These are phyloP conservation scores for Allobates femoralis DNA, from an alignment of 2,797 vertebrate genomes.

Conservation along the genomic window DNA sequence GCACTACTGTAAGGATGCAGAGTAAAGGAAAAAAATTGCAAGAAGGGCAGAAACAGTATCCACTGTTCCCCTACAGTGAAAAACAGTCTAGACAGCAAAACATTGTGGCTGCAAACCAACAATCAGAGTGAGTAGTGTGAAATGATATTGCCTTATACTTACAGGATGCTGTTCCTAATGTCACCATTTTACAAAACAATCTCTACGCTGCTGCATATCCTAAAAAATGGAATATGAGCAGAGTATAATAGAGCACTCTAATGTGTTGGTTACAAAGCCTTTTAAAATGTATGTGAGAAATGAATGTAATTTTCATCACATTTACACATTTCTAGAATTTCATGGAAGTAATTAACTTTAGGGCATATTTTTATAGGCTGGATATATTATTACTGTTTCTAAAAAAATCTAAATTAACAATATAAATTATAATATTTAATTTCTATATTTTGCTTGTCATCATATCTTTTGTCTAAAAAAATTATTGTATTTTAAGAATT, in stretches of 20 bases:
- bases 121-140: constrained; percentile 21
- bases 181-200: constrained; percentile 64
- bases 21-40: constrained; percentile 58
- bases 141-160: constrained; percentile 60
- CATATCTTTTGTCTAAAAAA: background rate
- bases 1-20: constrained; percentile 75
- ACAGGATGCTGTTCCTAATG: constrained; percentile 70
- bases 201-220: constrained; percentile 8
- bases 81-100: background rate
- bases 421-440: constrained; percentile 26
- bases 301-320: constrained; percentile 42
- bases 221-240: background rate
- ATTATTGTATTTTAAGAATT: background rate
- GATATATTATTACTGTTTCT: background rate
- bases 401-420: constrained; percentile 22
- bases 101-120: background rate
- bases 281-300: constrained; percentile 37
- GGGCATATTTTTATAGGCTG: constrained; percentile 15
- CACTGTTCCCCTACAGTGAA: constrained; percentile 16
- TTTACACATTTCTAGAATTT: constrained; percentile 21
- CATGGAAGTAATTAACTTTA: constrained; percentile 31
- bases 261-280: constrained; percentile 39
- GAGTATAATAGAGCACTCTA: constrained; percentile 32
- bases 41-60: constrained; percentile 46
- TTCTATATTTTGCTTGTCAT: constrained; percentile 6